Evolutionary conservation across 2,797 vertebrate genomes (phyloP).

Genomic region (Phalloptychus januarius): DNA sequence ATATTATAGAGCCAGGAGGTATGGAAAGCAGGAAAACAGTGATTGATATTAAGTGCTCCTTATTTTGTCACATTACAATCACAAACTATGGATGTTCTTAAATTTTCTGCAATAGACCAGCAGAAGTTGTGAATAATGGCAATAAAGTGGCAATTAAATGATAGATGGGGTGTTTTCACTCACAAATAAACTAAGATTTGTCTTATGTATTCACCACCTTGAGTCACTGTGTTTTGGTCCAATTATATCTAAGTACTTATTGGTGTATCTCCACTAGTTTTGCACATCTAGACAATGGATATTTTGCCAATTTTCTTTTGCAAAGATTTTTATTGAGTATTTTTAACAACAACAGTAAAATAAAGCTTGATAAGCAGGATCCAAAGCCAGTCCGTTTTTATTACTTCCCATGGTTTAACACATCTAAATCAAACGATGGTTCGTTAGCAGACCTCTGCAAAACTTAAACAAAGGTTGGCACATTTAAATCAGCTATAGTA

Average conservation of each 20-base stretch:
- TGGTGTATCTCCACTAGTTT: not conserved
- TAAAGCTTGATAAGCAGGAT: not conserved
- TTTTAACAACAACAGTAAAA: not conserved
- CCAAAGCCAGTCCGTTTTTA: not conserved
- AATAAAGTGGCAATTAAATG: not conserved
- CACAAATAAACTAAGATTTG: not conserved
- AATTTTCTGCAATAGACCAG: not conserved
- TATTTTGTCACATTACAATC: not conserved
- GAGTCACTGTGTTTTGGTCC: no score
- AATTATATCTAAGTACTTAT: no score
- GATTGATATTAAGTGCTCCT: not conserved
- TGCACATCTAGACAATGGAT: not conserved
- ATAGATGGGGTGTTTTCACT: not conserved
- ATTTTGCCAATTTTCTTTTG: not conserved
- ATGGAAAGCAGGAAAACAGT: not conserved
- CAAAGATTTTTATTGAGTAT: not conserved
- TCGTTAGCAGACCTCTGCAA: not conserved
- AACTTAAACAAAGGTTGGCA: not conserved
- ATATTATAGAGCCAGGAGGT: conserved; percentile 19
- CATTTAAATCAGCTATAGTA: not conserved
- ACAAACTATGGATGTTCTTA: not conserved
- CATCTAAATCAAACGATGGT: not conserved
- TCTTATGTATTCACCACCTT: no score
- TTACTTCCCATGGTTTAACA: not conserved
- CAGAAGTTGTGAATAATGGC: not conserved